Base-by-base conservation (phyloP, 2,888 invertebrate species). In the Drosophila falleni region DNA sequence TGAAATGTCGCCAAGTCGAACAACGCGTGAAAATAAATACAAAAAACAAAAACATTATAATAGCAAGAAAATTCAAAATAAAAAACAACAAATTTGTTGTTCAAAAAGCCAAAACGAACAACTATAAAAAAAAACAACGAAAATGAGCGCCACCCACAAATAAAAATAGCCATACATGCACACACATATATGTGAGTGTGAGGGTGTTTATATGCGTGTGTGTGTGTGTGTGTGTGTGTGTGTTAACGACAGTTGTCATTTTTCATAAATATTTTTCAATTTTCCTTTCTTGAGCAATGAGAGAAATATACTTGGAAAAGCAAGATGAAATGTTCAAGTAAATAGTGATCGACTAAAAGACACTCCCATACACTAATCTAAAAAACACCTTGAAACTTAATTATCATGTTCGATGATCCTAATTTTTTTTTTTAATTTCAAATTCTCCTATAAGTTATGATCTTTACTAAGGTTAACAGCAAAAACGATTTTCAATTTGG, bases 1-100 rank as follows among this genome's bases (percentile, higher is more conserved):
- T 80, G 85, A 85, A 86, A 88, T 87, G 78, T 71, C 78, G 87
- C 87, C 89, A 86, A 85, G 81, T 82, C 89, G 83, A 75, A 73
- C 80, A 83, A 71, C 68, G 72, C 70, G 71, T 65, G 72, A 74
- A 65, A 60, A 59, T 26, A 39, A 46, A 54, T 71, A 59, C 49
- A 50, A 23, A 23, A 23, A 23, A 23, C 1, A 23, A 46, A 39
- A 55, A 62, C 51, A 69, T n/a, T n/a, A 56, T 54, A 54, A 50
- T 35, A 64, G 55, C 55, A 66, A 56, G 66, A 35, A 46, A 71
- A 41, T 41, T 64, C 49, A 55, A 19, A 33, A 35, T 44, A 16
- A 55, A 59, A 33, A 69, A 74, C 61, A 68, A 59, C 59, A 61
- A 78, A 42, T 72, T 53, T 71, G 51, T 63, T 75, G 62, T 76